Conservation (phyloP, 2,888 invertebrate genomes). For the Papilio demoleus region DNA sequence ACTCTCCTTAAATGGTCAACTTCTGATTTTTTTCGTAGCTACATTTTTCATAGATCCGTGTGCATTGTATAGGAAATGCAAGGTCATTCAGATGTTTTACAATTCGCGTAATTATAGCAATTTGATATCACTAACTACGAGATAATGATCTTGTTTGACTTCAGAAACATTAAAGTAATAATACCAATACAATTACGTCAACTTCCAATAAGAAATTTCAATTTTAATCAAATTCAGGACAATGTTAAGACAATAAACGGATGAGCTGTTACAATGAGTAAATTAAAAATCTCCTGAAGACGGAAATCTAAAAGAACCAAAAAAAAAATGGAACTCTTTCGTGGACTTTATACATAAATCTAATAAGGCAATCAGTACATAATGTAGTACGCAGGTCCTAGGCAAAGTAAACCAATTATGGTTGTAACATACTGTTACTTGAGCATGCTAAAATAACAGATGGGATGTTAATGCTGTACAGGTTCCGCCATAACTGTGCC, state of each 20-base stretch:
- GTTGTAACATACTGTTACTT: neutral
- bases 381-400: no score
- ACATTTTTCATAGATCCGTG: neutral
- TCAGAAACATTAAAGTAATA: neutral
- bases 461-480: slow-evolving; percentile 7
- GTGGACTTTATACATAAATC: neutral
- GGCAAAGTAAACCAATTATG: neutral
- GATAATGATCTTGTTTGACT: neutral
- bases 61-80: neutral
- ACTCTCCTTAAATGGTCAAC: neutral
- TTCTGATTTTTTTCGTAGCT: neutral
- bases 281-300: neutral
- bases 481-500: neutral
- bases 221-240: neutral
- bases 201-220: neutral
- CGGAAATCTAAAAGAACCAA: no score
- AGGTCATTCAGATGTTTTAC: neutral
- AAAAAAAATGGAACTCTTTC: no score
- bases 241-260: neutral
- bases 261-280: neutral
- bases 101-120: slow-evolving; percentile 2
- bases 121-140: neutral
- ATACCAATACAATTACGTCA: neutral
- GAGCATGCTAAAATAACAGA: neutral
- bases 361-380: no score